phyloP scores from a whole-genome alignment of 2,888 invertebrate genomes.

The Elaeidobius kamerunicus region DNA sequence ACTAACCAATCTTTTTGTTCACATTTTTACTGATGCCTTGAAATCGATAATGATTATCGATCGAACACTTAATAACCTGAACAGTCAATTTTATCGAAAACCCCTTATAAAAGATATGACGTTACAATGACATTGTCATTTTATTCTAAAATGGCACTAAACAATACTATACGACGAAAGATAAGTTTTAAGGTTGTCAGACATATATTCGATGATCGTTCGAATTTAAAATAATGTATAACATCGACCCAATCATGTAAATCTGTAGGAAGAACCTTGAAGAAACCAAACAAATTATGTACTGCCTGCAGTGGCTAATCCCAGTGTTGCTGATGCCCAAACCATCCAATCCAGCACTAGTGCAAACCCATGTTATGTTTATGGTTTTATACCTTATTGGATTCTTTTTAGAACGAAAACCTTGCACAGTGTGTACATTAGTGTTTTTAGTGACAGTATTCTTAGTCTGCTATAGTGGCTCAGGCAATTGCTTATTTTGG shows the following conservation, averaged over 20 bases:
- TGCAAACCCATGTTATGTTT: slow-evolving; percentile 97
- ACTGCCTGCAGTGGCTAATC: slow-evolving; percentile 96
- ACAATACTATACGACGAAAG: too few relatives aligned
- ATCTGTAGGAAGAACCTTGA: neutral
- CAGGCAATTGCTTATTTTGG: slow-evolving; percentile 94
- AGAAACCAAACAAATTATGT: slow-evolving; percentile 60
- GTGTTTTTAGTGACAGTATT: slow-evolving; percentile 92
- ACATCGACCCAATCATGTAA: slow-evolving; percentile 11
- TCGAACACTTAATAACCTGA: too few relatives aligned
- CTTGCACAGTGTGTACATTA: slow-evolving; percentile 95
- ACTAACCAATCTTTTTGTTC: too few relatives aligned
- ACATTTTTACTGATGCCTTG: too few relatives aligned
- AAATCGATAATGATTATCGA: too few relatives aligned
- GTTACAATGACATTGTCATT: too few relatives aligned
- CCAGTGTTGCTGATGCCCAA: slow-evolving; percentile 96
- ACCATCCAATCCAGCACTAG: slow-evolving; percentile 92
- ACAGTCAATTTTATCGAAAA: too few relatives aligned
- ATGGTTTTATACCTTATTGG: slow-evolving; percentile 77
- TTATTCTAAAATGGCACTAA: too few relatives aligned
- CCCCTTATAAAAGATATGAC: too few relatives aligned
- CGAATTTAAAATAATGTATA: too few relatives aligned
- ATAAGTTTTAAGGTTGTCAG: too few relatives aligned
- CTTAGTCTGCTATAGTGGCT: slow-evolving; percentile 93
- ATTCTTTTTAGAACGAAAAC: slow-evolving; percentile 95
- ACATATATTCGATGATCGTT: too few relatives aligned